These are phyloP conservation scores for Sitodiplosis mosellana DNA, from an alignment of 1,140 invertebrate genomes.

Conservation along the genomic window DNA sequence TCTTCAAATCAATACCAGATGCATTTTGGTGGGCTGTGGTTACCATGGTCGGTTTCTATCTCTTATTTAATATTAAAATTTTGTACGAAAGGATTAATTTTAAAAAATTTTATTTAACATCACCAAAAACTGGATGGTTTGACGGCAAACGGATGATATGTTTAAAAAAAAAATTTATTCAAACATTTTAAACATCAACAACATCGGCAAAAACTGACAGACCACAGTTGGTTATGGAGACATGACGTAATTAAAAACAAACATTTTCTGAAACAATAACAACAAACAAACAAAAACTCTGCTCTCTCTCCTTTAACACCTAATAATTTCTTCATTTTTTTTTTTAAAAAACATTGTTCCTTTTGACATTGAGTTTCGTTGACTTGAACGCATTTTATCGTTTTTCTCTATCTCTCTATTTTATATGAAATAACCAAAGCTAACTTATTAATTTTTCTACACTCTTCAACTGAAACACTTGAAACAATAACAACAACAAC, in stretches of 20 bases:
- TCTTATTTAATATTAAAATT: too few species aligned
- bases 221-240: slow-evolving; percentile 99
- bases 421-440: background rate
- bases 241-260: slow-evolving; percentile 63
- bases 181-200: too few species aligned
- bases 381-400: background rate
- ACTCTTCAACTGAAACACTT: too few species aligned
- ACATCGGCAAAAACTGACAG: too few species aligned
- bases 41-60: too few species aligned
- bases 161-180: too few species aligned
- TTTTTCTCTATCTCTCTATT: background rate
- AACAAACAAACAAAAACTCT: background rate
- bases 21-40: slow-evolving; percentile 99
- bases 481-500: too few species aligned
- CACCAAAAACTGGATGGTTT: too few species aligned
- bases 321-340: background rate
- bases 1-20: slow-evolving; percentile 97
- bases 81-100: too few species aligned
- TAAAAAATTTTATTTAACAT: too few species aligned
- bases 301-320: background rate
- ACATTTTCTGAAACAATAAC: background rate
- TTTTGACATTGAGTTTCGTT: slow-evolving; percentile 2
- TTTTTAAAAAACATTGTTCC: background rate
- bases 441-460: background rate
- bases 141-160: too few species aligned